Evolutionary conservation across 2,113 vertebrate species (phyloP).

Genomic region (Ardeotis arabs): DNA sequence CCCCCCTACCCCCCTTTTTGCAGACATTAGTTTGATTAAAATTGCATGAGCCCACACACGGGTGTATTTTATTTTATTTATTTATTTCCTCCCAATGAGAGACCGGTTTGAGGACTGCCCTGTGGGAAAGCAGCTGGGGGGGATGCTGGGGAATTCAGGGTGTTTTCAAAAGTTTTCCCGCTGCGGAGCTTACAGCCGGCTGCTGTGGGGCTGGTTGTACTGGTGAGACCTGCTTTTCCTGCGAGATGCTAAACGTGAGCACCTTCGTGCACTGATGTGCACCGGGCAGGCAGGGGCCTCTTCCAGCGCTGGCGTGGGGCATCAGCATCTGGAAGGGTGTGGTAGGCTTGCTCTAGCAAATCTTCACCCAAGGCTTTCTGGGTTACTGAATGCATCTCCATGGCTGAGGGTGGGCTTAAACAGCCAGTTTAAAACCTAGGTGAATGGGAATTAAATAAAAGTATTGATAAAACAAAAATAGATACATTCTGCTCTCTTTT

Average conservation of each 20-base stretch:
- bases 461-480: not conserved
- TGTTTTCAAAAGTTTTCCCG: not conserved
- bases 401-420: not conserved
- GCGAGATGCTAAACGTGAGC: not conserved
- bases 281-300: not conserved
- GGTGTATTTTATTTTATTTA: slow-evolving; percentile 17
- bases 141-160: not conserved
- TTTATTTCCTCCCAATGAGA: not conserved
- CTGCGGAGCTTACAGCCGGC: accelerated
- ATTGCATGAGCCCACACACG: slow-evolving; percentile 25
- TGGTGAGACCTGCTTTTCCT: slow-evolving; percentile 52
- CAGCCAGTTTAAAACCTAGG: not conserved
- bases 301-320: not conserved
- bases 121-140: not conserved
- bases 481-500: not conserved
- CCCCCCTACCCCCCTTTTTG: not conserved
- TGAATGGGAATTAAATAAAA: not conserved
- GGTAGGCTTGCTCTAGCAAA: not conserved
- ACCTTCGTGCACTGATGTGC: not conserved
- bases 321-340: not conserved
- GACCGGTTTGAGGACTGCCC: not conserved
- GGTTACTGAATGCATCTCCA: not conserved
- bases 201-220: not conserved
- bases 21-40: slow-evolving; percentile 72
- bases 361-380: not conserved